A percentile compares a stretch with the other conserved stretches of the same genome.
phyloP scores from a whole-genome alignment of 2,113 vertebrate species.

The Pogona vitticeps region DNA sequence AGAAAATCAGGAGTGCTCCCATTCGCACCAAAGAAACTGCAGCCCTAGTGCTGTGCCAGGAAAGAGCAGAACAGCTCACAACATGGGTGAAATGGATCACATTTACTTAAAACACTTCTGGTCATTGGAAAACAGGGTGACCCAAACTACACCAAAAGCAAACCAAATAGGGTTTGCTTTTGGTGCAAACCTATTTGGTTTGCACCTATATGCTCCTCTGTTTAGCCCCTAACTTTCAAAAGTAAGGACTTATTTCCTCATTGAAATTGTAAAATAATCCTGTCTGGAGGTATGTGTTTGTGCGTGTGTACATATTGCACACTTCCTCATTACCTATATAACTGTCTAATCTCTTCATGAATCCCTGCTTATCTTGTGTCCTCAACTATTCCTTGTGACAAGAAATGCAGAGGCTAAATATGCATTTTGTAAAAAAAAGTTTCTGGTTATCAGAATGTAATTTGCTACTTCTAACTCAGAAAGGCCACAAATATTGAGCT shows the following conservation, averaged over 20 bases:
- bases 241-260: background rate
- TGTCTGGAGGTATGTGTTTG: background rate
- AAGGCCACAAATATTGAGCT: conserved; percentile 9
- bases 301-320: background rate
- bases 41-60: too few species aligned
- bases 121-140: too few species aligned
- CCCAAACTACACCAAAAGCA: too few species aligned
- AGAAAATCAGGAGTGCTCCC: too few species aligned
- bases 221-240: background rate
- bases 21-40: too few species aligned
- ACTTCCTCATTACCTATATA: conserved; percentile 16
- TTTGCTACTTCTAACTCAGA: conserved; percentile 40
- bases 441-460: conserved; percentile 30
- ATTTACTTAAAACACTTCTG: too few species aligned
- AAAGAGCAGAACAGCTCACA: too few species aligned
- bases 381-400: conserved; percentile 33
- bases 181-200: too few species aligned
- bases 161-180: too few species aligned
- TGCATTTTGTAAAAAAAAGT: conserved; percentile 17
- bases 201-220: background rate
- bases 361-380: background rate
- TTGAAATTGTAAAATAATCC: conserved; percentile 15
- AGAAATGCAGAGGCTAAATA: conserved; percentile 38
- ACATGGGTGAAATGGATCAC: too few species aligned
- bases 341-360: background rate